Conservation (phyloP, 2,797 vertebrate genomes). For the Hydrocynus forskahlii region DNA sequence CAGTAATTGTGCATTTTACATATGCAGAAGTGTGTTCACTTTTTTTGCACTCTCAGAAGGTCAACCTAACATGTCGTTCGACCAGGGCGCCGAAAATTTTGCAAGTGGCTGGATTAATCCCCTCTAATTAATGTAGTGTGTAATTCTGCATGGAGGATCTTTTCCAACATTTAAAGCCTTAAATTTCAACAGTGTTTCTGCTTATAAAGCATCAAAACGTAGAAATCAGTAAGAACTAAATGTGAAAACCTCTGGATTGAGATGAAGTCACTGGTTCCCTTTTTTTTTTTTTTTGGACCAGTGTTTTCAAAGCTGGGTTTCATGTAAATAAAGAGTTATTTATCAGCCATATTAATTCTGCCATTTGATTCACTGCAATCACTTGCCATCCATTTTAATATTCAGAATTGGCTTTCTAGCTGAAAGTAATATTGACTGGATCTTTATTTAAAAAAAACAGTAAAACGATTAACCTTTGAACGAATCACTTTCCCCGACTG, state of each 20-base stretch:
- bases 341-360: too few species aligned
- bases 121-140: too few species aligned
- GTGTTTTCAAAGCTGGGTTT: not conserved
- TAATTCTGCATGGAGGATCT: not conserved
- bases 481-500: not conserved
- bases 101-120: too few species aligned
- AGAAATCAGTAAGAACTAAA: not conserved
- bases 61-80: too few species aligned
- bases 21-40: too few species aligned
- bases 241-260: too few species aligned
- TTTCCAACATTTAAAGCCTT: not conserved
- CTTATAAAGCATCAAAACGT: not conserved
- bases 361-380: not conserved
- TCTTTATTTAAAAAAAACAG: not conserved
- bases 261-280: too few species aligned
- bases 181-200: not conserved
- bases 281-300: not conserved
- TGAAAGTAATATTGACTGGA: not conserved
- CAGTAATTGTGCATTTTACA: too few species aligned
- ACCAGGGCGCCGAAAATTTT: too few species aligned
- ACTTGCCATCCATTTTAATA: not conserved
- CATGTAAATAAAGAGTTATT: too few species aligned
- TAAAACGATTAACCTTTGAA: constrained; percentile 1
- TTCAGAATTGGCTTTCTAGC: not conserved
- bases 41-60: too few species aligned